Conservation (phyloP, 64 coral and sea anemone genomes). For the Actinia equina region DNA sequence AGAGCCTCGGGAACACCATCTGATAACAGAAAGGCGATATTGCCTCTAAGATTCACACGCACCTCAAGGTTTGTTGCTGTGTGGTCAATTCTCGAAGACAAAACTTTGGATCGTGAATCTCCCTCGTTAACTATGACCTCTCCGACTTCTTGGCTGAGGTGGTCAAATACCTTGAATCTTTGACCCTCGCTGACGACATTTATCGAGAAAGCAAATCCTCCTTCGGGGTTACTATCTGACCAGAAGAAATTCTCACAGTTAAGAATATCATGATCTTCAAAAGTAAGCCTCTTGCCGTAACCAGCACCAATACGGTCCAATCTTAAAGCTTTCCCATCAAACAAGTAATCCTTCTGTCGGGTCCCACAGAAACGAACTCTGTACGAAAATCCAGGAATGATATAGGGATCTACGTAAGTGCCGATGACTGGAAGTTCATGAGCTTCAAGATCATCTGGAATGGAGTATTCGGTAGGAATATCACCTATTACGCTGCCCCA, state of each 20-base stretch:
- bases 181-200: conserved; percentile 44
- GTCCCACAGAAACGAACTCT: conserved; percentile 60
- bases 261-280: conserved; percentile 62
- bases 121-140: neutral
- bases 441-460: conserved; percentile 40
- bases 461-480: conserved; percentile 79
- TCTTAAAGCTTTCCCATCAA: conserved; percentile 59
- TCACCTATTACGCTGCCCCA: conserved; percentile 69
- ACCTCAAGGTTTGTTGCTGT: neutral
- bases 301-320: conserved; percentile 54
- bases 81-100: neutral
- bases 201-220: conserved; percentile 74
- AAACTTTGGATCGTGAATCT: conserved; percentile 7
- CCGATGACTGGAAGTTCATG: conserved; percentile 80
- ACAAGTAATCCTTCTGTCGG: conserved; percentile 40
- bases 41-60: neutral
- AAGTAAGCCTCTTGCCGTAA: conserved; percentile 85
- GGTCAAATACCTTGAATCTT: conserved; percentile 56
- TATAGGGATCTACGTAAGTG: conserved; percentile 52
- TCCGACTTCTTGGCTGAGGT: conserved; percentile 8
- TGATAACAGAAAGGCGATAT: neutral
- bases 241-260: conserved; percentile 88
- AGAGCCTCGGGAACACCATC: neutral
- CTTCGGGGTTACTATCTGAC: conserved; percentile 83
- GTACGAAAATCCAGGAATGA: conserved; percentile 66